phyloP scores from a whole-genome alignment of 2,113 vertebrate genomes.

The Gavia stellata region DNA sequence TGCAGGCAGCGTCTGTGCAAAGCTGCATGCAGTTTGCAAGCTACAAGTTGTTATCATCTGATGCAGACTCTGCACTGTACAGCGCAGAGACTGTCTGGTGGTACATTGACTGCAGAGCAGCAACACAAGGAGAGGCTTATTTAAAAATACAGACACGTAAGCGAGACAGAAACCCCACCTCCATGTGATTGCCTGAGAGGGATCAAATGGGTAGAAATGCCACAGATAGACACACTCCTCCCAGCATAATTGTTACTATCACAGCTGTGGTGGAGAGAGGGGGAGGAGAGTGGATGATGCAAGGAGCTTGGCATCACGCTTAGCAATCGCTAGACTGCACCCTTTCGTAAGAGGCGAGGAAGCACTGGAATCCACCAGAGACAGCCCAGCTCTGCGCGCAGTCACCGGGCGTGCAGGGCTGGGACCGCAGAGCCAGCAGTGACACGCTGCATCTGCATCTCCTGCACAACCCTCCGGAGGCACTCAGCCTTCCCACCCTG shows the following conservation, averaged over 20 bases:
- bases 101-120: neutral
- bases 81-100: neutral
- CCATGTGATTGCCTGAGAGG: neutral
- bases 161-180: conserved; percentile 29
- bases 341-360: neutral
- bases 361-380: neutral
- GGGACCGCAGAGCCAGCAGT: neutral
- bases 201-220: neutral
- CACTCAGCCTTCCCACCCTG: neutral
- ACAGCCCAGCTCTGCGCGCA: neutral
- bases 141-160: conserved; percentile 11
- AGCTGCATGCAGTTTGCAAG: neutral
- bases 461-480: neutral
- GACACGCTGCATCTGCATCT: neutral
- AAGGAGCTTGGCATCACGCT: neutral
- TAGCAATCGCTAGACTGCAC: neutral
- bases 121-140: neutral
- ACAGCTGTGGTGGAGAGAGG: neutral
- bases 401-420: neutral
- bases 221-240: neutral
- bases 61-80: neutral
- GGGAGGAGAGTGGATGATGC: conserved; percentile 37
- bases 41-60: neutral
- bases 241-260: neutral
- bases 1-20: rapidly evolving